phyloP scores from a whole-genome alignment of 2,797 vertebrate species.

The Rachycentron canadum region DNA sequence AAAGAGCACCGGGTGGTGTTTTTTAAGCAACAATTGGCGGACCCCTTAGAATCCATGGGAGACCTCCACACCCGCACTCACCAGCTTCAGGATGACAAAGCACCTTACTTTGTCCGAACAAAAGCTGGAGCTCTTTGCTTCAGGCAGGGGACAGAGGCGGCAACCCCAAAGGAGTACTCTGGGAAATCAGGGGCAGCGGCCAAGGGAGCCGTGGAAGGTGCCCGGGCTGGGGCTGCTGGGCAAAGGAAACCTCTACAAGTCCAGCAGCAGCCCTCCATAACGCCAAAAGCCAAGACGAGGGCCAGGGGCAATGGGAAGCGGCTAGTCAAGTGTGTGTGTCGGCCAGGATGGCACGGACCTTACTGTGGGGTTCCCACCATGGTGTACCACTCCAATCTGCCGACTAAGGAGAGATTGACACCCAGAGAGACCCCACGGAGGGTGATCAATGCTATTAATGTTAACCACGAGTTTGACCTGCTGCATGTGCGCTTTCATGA shows the following conservation, averaged over 20 bases:
- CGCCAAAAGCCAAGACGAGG: conserved; percentile 73
- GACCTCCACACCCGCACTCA: conserved; percentile 87
- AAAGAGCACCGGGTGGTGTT: conserved; percentile 28
- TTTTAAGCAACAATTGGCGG: conserved; percentile 7
- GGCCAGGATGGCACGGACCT: conserved; percentile 96
- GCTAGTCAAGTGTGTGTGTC: conserved; percentile 93
- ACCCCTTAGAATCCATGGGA: conserved; percentile 70
- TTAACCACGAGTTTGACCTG: conserved; percentile 98
- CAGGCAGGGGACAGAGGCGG: conserved; percentile 91
- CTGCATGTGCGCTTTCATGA: conserved; percentile 95
- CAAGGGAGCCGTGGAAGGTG: conserved; percentile 39
- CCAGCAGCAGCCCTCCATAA: conserved; percentile 67
- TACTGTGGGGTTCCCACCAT: conserved; percentile 98
- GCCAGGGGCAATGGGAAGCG: conserved; percentile 72
- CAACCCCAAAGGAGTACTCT: conserved; percentile 73
- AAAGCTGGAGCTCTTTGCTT: conserved; percentile 95
- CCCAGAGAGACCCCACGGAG: conserved; percentile 91
- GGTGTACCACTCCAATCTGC: conserved; percentile 97
- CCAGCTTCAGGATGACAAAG: conserved; percentile 88
- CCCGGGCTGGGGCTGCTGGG: conserved; percentile 26
- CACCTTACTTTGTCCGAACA: conserved; percentile 92
- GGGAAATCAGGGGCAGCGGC: conserved; percentile 52
- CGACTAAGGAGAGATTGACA: conserved; percentile 94
- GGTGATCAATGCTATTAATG: conserved; percentile 96
- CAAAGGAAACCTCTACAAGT: conserved; percentile 78